Percentiles rank a stretch among this genome's conserved stretches.
Conservation (phyloP, 2,888 invertebrate genomes). For the Stegophylla sp. region DNA sequence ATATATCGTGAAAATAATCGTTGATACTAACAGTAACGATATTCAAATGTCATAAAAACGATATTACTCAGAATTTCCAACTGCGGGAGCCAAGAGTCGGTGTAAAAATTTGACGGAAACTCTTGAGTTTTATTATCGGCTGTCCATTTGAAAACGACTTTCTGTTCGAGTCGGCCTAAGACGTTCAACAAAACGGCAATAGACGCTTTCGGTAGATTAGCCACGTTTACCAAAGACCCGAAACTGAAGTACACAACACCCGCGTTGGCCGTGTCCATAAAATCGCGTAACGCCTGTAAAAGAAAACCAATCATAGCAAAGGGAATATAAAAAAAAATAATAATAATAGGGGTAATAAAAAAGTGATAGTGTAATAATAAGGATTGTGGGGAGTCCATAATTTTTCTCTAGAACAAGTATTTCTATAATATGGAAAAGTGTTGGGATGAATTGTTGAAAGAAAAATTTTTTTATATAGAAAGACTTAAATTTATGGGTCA, state of each 20-base stretch:
- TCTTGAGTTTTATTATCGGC: not conserved
- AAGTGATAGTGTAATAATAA: too few species aligned
- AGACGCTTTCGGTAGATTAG: not conserved
- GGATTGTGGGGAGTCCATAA: too few species aligned
- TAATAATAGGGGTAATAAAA: too few species aligned
- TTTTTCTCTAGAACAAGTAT: too few species aligned
- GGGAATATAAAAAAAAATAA: too few species aligned
- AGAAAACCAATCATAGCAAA: not conserved
- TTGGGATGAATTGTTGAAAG: too few species aligned
- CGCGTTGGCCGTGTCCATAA: constrained; percentile 63
- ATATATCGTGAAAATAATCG: not conserved
- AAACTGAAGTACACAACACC: constrained; percentile 65
- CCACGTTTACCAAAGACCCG: constrained; percentile 64
- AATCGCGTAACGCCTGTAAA: constrained; percentile 64
- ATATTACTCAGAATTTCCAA: constrained; percentile 46
- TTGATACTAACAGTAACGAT: too few species aligned
- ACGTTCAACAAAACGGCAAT: constrained; percentile 6
- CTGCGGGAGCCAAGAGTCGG: constrained; percentile 57
- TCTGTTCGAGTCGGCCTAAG: constrained; percentile 40
- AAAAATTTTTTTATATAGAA: too few species aligned
- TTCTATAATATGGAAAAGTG: too few species aligned
- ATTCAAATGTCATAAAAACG: too few species aligned
- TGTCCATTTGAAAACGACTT: constrained; percentile 55
- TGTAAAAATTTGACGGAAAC: constrained; percentile 41
- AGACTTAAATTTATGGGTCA: too few species aligned